A percentile compares a stretch with the other conserved stretches of the same genome.
phyloP scores from a whole-genome alignment of 2,888 invertebrate species.

The Danaus chrysippus region DNA sequence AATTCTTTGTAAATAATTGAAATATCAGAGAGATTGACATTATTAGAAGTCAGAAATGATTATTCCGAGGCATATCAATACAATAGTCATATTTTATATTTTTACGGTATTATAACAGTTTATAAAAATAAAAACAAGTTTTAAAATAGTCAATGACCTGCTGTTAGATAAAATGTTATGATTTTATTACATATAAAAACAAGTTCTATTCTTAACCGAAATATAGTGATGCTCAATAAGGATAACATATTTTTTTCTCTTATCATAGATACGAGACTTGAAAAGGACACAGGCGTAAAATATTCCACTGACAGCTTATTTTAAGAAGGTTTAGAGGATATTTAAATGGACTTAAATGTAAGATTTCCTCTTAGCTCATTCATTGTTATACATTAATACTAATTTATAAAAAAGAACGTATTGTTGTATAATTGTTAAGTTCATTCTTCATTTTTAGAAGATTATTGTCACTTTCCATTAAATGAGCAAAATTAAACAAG shows the following conservation, averaged over 20 bases:
- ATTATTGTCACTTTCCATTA: conserved; percentile 6
- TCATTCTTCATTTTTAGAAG: not conserved
- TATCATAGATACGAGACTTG: no score
- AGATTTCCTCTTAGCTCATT: no score
- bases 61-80: not conserved
- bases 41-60: conserved; percentile 13
- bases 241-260: no score
- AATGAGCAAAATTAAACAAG: conserved; percentile 8
- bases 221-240: no score
- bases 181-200: no score
- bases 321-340: no score
- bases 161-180: not conserved
- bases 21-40: conserved; percentile 13
- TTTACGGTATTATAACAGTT: conserved; percentile 8
- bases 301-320: no score
- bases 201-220: no score
- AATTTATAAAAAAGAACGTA: no score
- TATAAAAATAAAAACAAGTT: not conserved
- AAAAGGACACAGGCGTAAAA: no score
- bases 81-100: not conserved
- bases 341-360: no score
- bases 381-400: no score
- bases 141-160: conserved; percentile 4
- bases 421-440: not conserved
- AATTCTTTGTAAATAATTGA: conserved; percentile 28